Conservation (phyloP, 2,888 invertebrate genomes). For the Palloptera scutellata region DNA sequence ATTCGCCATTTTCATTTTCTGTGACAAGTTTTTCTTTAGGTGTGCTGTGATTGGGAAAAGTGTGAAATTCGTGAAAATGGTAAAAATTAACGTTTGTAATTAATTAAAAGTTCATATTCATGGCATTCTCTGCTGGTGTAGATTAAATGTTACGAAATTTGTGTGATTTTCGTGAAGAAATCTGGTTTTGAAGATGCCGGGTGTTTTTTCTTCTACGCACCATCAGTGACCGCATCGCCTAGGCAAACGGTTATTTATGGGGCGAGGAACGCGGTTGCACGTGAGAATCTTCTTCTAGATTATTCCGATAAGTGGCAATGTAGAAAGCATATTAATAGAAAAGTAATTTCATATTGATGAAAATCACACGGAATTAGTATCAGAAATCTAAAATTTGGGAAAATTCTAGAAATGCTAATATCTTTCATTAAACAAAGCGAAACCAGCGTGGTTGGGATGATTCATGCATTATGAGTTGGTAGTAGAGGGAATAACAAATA, state of each 20-base stretch:
- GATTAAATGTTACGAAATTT: not conserved
- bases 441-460: slow-evolving; percentile 22
- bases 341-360: not conserved
- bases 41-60: slow-evolving; percentile 30
- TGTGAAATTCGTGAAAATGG: slow-evolving; percentile 41
- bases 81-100: slow-evolving; percentile 35
- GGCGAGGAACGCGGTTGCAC: slow-evolving; percentile 3
- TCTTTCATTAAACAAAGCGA: not conserved
- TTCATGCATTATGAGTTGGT: not conserved
- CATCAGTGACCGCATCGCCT: slow-evolving; percentile 38
- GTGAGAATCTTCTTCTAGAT: not conserved
- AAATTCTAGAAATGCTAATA: not conserved
- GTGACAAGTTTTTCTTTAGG: slow-evolving; percentile 38
- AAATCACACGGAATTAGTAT: no score
- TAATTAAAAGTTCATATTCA: slow-evolving; percentile 36
- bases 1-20: slow-evolving; percentile 45
- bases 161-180: slow-evolving; percentile 9
- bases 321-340: not conserved
- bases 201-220: slow-evolving; percentile 36
- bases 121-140: not conserved
- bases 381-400: not conserved
- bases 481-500: no score
- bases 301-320: slow-evolving; percentile 1
- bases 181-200: slow-evolving; percentile 37
- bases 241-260: no score